Conservation (phyloP, 2,888 invertebrate genomes). For the Silvanus unidentatus region DNA sequence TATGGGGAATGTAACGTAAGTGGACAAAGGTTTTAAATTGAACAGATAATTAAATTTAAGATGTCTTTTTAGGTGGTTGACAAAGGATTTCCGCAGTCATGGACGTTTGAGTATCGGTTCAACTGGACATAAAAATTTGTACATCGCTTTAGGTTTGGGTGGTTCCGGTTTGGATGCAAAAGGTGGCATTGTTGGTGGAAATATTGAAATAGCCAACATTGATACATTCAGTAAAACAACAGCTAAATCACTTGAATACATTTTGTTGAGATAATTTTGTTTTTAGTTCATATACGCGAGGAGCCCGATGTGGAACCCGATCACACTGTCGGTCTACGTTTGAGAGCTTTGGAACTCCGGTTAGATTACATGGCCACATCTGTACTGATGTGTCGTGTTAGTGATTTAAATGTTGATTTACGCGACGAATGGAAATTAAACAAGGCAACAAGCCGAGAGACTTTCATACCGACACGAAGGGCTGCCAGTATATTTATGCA, state of each 20-base stretch:
- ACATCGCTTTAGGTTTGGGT: conserved; percentile 79
- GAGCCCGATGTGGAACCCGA: conserved; percentile 86
- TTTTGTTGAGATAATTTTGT: background rate
- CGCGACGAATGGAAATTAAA: conserved; percentile 83
- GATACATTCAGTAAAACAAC: conserved; percentile 67
- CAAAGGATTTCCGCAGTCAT: conserved; percentile 85
- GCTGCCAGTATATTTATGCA: conserved; percentile 89
- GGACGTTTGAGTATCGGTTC: conserved; percentile 91
- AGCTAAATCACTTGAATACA: conserved; percentile 8
- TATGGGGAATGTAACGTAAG: conserved; percentile 88
- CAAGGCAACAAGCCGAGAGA: conserved; percentile 45
- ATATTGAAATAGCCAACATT: conserved; percentile 83
- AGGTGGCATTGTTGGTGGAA: conserved; percentile 96
- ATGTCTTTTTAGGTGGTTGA: conserved; percentile 82
- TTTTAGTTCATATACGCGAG: conserved; percentile 77
- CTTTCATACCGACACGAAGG: conserved; percentile 62
- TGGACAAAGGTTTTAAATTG: conserved; percentile 6
- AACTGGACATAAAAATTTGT: conserved; percentile 89
- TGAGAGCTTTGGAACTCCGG: conserved; percentile 81
- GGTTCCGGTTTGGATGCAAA: conserved; percentile 91
- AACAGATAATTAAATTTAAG: conserved; percentile 4
- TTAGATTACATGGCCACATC: conserved; percentile 99
- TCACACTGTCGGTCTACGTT: conserved; percentile 65
- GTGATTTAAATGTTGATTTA: conserved; percentile 71
- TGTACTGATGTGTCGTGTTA: conserved; percentile 85